phyloP scores from a whole-genome alignment of 92 coral and sea anemone species.

The Phenganax marumi region DNA sequence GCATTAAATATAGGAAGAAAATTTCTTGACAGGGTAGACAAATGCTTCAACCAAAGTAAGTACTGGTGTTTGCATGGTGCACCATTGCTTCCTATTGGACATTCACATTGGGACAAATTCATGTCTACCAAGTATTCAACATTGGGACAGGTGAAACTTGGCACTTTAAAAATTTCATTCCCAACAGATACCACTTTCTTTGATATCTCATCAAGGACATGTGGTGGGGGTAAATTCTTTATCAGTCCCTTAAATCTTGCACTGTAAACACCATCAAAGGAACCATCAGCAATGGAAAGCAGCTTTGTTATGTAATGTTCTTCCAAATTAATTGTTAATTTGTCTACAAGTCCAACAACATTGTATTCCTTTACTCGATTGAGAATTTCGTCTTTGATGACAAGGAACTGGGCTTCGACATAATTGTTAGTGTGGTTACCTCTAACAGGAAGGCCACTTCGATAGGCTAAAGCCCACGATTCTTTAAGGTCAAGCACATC shows the following conservation, averaged over 20 bases:
- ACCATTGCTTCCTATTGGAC: slow-evolving; percentile 28
- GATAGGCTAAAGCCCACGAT: slow-evolving; percentile 51
- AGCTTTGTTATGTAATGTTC: slow-evolving; percentile 61
- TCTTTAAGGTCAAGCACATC: slow-evolving; percentile 41
- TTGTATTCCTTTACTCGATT: slow-evolving; percentile 61
- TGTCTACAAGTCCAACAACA: slow-evolving; percentile 62
- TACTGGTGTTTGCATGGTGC: slow-evolving; percentile 32
- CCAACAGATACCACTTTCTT: slow-evolving; percentile 29
- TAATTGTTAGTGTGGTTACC: slow-evolving; percentile 67
- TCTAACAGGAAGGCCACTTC: slow-evolving; percentile 53
- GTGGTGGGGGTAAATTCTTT: slow-evolving; percentile 17
- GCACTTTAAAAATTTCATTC: slow-evolving; percentile 18
- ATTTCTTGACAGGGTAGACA: slow-evolving; percentile 18
- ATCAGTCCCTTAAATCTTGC: slow-evolving; percentile 52
- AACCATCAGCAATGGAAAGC: slow-evolving; percentile 66
- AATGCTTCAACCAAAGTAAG: slow-evolving; percentile 29
- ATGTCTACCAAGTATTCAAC: slow-evolving; percentile 25
- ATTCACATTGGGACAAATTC: slow-evolving; percentile 20
- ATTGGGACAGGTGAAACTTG: slow-evolving; percentile 19
- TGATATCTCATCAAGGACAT: slow-evolving; percentile 34
- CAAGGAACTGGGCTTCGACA: slow-evolving; percentile 64
- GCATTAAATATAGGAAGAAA: slow-evolving; percentile 23
- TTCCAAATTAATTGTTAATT: slow-evolving; percentile 59
- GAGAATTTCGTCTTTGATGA: slow-evolving; percentile 63
- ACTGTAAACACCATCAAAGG: slow-evolving; percentile 67